These are phyloP conservation scores for Maconellicoccus hirsutus DNA, from an alignment of 1,140 invertebrate species.

Conservation along the genomic window DNA sequence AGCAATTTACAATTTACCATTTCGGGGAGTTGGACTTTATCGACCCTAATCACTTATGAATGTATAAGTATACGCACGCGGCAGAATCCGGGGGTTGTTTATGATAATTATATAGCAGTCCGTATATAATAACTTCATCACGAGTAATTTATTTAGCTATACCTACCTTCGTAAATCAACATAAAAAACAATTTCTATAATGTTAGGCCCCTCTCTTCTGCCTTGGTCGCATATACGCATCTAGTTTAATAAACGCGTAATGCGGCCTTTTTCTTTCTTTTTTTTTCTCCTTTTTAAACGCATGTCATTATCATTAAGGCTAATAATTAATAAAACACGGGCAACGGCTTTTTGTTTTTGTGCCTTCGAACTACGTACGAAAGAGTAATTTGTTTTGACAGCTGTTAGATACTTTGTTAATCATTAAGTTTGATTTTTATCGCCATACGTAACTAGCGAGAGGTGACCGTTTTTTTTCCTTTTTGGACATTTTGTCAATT, in stretches of 20 bases:
- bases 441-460: not conserved
- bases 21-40: slow-evolving; percentile 13
- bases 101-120: slow-evolving; percentile 20
- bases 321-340: slow-evolving; percentile 8
- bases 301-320: slow-evolving; percentile 8
- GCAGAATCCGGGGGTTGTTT: slow-evolving; percentile 15
- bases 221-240: not conserved
- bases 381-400: not conserved
- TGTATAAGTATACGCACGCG: slow-evolving; percentile 18
- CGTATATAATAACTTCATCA: slow-evolving; percentile 22
- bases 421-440: not conserved
- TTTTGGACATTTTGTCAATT: too few relatives aligned
- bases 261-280: slow-evolving; percentile 7
- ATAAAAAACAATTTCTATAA: slow-evolving; percentile 20
- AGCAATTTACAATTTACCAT: slow-evolving; percentile 22
- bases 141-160: slow-evolving; percentile 17
- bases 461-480: too few relatives aligned
- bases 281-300: too few relatives aligned
- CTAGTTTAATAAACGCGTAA: slow-evolving; percentile 4
- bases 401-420: slow-evolving; percentile 5
- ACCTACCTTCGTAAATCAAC: slow-evolving; percentile 17
- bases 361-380: not conserved
- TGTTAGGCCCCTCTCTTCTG: not conserved
- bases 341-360: not conserved
- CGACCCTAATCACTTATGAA: slow-evolving; percentile 20